Evolutionary conservation across 2,113 vertebrate genomes (phyloP), one percentile per base, ranked within the genome.

Genomic region (Pyrgilauda ruficollis): DNA sequence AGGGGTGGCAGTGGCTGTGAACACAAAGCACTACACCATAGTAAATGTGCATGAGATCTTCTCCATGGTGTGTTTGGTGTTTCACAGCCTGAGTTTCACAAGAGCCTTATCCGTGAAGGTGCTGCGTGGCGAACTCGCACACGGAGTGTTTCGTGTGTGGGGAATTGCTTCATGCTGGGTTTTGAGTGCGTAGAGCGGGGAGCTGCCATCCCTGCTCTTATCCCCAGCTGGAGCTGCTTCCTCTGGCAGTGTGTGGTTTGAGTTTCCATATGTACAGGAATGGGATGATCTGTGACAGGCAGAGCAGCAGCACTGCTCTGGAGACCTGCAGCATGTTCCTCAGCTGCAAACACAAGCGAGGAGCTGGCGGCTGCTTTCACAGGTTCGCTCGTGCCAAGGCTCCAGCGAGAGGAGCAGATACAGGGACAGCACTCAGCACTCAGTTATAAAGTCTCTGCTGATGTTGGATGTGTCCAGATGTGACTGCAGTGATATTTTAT

Each of bases 111-210:
- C 41, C 1, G 3, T 0, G 0, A 56, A 67, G 33, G 56, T 70
- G 69, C 41, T 61, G 64, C 1, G 0, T 26, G 52, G 50, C 2
- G 4, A 44, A 49, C 44, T 62, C 0, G 0, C 1, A 5, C 72
- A 4, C 14, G 11, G 49, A 70, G 50, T 14, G 26, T 52, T 82
- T 44, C 0, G 0, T 39, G 31, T 20, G 5, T 7, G 43, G 59
- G 64, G 72, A 86, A 33, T 39, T 75, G 27, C 33, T 73, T 90
- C 58, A 4, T 3, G 6, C 21, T 84, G 85, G 18, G 43, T 20
- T 72, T 85, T 37, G 44, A 22, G 62, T 52, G 31, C 2, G 1
- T 37, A 9, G 59, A 74, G 56, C 35, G 89, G 55, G 52, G 83
- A 91, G n/a, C 31, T 87, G 82, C 61, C 8, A 19, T 82, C 33